Percentiles rank a stretch among this genome's conserved stretches.
phyloP scores from a whole-genome alignment of 1,140 invertebrate species.

The Choristoneura fumiferana region DNA sequence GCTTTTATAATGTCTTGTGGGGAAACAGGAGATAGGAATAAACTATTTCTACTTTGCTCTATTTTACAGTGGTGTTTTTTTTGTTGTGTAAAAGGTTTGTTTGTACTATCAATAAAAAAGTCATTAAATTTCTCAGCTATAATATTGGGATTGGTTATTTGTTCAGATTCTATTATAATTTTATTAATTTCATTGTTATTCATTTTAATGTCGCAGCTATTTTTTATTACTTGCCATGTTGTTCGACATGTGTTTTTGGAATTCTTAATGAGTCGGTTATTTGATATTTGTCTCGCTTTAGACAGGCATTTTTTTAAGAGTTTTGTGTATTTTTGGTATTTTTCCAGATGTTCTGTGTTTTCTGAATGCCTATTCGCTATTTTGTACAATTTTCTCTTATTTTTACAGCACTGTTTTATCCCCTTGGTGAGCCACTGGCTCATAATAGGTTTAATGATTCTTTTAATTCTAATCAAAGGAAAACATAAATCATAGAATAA shows the following conservation, averaged over 20 bases:
- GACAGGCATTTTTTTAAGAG: too few species aligned
- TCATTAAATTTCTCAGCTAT: background rate
- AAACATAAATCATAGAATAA: background rate
- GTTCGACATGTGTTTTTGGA: background rate
- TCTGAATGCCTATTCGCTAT: background rate
- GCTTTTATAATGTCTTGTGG: background rate
- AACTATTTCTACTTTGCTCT: background rate
- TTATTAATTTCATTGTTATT: background rate
- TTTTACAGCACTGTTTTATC: background rate
- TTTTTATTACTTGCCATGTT: conserved; percentile 6
- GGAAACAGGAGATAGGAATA: background rate
- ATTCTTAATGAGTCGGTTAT: too few species aligned
- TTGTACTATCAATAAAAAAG: background rate
- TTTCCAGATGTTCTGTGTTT: background rate
- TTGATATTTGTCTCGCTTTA: too few species aligned
- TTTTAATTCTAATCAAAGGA: background rate
- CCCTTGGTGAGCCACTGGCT: background rate
- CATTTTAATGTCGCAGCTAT: background rate
- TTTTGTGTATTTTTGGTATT: too few species aligned
- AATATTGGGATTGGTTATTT: background rate
- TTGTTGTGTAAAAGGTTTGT: background rate
- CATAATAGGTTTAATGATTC: background rate
- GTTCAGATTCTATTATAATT: background rate
- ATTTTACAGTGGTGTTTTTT: background rate
- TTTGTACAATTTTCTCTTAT: background rate